phyloP scores from a whole-genome alignment of 2,113 vertebrate genomes.

The Cyanistes caeruleus region DNA sequence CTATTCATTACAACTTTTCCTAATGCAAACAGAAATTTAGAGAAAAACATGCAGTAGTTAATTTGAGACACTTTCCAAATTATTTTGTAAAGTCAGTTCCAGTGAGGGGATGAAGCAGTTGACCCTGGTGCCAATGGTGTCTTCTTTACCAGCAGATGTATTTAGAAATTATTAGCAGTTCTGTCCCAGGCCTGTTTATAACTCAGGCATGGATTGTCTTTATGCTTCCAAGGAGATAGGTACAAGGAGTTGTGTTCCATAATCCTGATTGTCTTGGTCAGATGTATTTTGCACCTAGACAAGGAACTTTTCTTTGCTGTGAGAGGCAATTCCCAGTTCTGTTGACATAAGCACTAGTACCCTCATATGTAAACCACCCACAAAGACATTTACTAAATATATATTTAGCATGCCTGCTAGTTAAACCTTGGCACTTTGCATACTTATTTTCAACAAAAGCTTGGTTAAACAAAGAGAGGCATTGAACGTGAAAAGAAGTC shows the following conservation, averaged over 20 bases:
- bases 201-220: neutral
- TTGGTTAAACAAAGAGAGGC: neutral
- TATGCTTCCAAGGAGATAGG: neutral
- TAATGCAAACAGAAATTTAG: conserved; percentile 4
- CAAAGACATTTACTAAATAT: neutral
- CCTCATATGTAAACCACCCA: neutral
- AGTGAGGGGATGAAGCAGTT: neutral
- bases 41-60: conserved; percentile 13
- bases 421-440: neutral
- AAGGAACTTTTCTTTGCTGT: neutral
- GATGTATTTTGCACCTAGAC: neutral
- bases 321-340: neutral
- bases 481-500: neutral
- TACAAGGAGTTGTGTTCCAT: neutral
- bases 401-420: neutral
- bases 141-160: neutral
- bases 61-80: neutral
- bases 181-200: neutral
- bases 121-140: neutral
- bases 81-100: neutral
- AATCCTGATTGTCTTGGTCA: neutral
- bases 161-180: conserved; percentile 25
- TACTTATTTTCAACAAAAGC: neutral
- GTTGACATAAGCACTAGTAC: neutral
- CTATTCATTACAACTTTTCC: conserved; percentile 23